A percentile compares a stretch with the other conserved stretches of the same genome.
Conservation (phyloP, 2,797 vertebrate species). For the Corythornis leucogaster region DNA sequence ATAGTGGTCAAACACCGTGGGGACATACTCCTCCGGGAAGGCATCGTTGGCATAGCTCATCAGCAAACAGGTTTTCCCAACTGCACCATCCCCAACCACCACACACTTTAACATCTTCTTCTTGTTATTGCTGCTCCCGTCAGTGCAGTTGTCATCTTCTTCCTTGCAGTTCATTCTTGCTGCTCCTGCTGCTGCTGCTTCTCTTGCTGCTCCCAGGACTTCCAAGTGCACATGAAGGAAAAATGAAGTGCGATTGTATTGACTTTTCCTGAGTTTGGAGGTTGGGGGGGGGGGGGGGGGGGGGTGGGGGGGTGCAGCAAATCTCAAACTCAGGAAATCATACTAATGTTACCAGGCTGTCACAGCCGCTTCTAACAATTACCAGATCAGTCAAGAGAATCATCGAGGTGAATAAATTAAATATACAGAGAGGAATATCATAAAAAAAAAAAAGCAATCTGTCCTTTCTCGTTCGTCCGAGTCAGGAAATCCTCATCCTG, state of each 20-base stretch:
- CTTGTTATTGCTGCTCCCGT: constrained; percentile 48
- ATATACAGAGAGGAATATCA: neutral
- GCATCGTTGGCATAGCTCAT: constrained; percentile 89
- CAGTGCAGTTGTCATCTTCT: constrained; percentile 68
- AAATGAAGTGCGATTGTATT: constrained; percentile 54
- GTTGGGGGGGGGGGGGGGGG: neutral
- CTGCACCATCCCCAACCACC: constrained; percentile 86
- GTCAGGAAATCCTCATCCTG: constrained; percentile 77
- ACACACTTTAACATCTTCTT: constrained; percentile 87
- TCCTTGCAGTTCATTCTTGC: constrained; percentile 75
- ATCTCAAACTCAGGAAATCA: constrained; percentile 71
- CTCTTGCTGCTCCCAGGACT: constrained; percentile 47
- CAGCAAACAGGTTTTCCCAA: constrained; percentile 86
- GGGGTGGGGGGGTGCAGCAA: neutral
- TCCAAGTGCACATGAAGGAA: constrained; percentile 65
- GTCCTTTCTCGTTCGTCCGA: neutral
- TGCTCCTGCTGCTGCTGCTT: constrained; percentile 10
- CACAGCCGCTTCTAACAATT: constrained; percentile 40
- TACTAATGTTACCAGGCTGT: constrained; percentile 50
- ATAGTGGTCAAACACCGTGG: constrained; percentile 87
- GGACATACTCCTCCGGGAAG: constrained; percentile 86
- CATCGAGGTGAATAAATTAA: constrained; percentile 66
- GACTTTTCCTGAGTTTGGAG: constrained; percentile 47
- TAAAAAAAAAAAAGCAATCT: neutral
- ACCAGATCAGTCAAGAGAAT: constrained; percentile 59